phyloP scores from a whole-genome alignment of 2,113 vertebrate species.

The Oenanthe oenanthe region DNA sequence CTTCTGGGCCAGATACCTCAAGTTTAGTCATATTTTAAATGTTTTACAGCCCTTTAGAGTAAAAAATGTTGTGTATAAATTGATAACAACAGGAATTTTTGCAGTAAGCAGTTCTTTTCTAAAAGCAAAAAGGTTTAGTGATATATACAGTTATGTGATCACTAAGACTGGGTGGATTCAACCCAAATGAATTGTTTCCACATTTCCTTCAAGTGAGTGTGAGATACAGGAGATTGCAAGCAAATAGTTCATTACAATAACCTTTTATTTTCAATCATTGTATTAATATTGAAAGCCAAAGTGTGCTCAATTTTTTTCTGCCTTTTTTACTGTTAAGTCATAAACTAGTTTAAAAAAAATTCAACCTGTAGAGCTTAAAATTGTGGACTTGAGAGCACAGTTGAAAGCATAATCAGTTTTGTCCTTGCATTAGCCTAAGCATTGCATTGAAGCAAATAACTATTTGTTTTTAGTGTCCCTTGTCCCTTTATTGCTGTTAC shows the following conservation, averaged over 20 bases:
- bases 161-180: not conserved
- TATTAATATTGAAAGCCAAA: not conserved
- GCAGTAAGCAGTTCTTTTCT: not conserved
- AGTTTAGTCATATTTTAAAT: not conserved
- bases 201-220: not conserved
- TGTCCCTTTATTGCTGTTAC: conserved; percentile 26
- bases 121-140: not conserved
- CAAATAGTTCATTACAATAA: not conserved
- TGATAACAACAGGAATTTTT: not conserved
- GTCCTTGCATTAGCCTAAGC: not conserved
- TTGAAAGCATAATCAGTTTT: not conserved
- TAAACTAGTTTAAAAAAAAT: not conserved
- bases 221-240: not conserved
- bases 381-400: not conserved
- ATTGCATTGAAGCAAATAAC: not conserved
- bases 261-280: not conserved
- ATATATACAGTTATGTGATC: not conserved
- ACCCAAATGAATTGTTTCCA: not conserved
- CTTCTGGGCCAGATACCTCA: not conserved
- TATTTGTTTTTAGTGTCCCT: conserved; percentile 15
- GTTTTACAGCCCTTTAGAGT: not conserved
- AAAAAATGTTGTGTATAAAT: not conserved
- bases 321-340: not conserved
- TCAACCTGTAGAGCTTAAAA: not conserved
- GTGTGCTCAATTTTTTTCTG: not conserved